These are phyloP conservation scores for Tricholaema leucomelas DNA, from an alignment of 2,113 vertebrate species.

Conservation along the genomic window DNA sequence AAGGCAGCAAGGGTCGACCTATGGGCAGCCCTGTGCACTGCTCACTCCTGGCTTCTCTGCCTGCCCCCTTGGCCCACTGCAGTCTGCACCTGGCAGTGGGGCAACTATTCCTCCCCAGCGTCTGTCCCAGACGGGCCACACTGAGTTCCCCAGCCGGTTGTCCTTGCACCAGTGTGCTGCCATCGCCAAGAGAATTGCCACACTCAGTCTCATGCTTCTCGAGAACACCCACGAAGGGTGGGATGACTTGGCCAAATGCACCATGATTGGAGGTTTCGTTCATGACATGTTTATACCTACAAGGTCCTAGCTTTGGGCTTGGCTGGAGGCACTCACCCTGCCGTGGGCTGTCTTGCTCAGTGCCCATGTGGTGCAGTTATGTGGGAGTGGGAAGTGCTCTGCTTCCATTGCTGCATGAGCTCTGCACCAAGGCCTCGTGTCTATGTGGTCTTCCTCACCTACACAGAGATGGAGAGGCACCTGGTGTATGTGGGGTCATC, in stretches of 20 bases:
- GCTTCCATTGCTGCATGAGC: background rate
- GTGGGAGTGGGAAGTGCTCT: rapidly evolving
- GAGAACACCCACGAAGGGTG: background rate
- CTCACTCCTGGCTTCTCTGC: rapidly evolving
- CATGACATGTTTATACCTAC: rapidly evolving
- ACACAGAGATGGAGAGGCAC: rapidly evolving
- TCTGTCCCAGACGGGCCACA: background rate
- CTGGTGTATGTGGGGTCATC: rapidly evolving
- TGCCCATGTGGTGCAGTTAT: rapidly evolving
- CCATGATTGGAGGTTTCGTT: background rate
- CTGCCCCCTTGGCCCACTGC: background rate
- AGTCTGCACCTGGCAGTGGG: background rate
- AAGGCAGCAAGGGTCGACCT: rapidly evolving
- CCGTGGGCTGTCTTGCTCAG: rapidly evolving
- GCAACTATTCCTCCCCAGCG: background rate
- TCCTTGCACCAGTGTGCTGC: background rate
- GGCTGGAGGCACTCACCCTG: background rate
- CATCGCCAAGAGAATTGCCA: rapidly evolving
- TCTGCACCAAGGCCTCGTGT: rapidly evolving
- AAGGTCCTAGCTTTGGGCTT: rapidly evolving
- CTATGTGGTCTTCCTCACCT: rapidly evolving
- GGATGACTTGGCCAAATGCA: background rate
- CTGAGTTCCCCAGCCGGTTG: rapidly evolving
- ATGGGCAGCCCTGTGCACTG: rapidly evolving
- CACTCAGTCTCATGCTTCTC: background rate